phyloP scores from a whole-genome alignment of 2,888 invertebrate genomes.

The Drosophila subquinaria region DNA sequence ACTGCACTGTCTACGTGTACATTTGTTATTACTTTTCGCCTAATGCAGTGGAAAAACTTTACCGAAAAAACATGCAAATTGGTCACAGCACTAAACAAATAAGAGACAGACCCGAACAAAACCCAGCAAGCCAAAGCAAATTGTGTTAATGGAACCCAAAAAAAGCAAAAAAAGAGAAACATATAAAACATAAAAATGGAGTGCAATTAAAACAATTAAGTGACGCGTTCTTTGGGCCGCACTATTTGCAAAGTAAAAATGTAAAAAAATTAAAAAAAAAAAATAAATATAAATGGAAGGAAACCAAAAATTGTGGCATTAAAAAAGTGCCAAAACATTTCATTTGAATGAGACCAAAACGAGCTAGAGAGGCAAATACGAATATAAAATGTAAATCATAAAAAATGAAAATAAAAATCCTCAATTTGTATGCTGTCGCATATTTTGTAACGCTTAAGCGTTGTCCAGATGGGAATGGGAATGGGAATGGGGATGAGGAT shows the following conservation, averaged over 20 bases:
- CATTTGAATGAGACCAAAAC: constrained; percentile 30
- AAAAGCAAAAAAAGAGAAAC: constrained; percentile 7
- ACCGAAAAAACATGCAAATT: constrained; percentile 55
- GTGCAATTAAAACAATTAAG: constrained; percentile 77
- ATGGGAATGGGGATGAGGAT: constrained; percentile 1
- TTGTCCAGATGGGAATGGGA: constrained; percentile 51
- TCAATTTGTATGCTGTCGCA: constrained; percentile 81
- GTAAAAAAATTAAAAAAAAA: constrained; percentile 29
- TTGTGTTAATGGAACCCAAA: constrained; percentile 68
- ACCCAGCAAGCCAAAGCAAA: constrained; percentile 63
- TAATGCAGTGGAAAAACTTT: constrained; percentile 49
- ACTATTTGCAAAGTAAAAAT: constrained; percentile 66
- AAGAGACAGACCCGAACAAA: constrained; percentile 33
- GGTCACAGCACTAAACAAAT: constrained; percentile 55
- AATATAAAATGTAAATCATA: constrained; percentile 61
- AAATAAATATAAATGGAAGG: constrained; percentile 3
- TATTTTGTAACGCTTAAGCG: constrained; percentile 71
- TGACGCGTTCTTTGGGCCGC: constrained; percentile 49
- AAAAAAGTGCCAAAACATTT: constrained; percentile 72
- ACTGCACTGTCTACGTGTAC: neutral
- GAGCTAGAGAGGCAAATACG: constrained; percentile 53
- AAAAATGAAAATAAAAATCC: constrained; percentile 77
- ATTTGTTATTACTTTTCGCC: constrained; percentile 20
- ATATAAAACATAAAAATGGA: constrained; percentile 27
- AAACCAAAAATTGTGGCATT: constrained; percentile 53